phyloP scores from a whole-genome alignment of 2,888 invertebrate species.

The Cryptosula pallasiana region DNA sequence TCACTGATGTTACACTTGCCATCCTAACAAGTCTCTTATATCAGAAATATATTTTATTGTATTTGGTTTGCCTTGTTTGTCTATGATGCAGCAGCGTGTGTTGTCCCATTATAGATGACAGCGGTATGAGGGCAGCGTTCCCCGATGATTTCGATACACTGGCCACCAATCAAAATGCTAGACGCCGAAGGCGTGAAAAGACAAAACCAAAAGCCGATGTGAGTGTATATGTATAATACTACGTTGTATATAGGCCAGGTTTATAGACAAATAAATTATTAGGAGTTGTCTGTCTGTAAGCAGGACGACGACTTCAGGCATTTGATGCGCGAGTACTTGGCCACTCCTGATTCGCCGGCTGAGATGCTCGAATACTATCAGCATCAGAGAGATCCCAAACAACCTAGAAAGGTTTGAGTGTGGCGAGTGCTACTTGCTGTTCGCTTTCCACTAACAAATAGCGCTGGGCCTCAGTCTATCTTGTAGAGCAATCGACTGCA shows the following conservation, averaged over 20 bases:
- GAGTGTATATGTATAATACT: no score
- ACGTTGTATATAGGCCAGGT: no score
- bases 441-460: not conserved
- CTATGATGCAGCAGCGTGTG: no score
- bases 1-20: no score
- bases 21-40: no score
- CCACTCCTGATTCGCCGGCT: not conserved
- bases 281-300: not conserved
- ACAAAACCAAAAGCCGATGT: not conserved
- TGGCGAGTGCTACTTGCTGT: not conserved
- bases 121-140: conserved; percentile 16
- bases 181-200: not conserved
- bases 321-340: conserved; percentile 8
- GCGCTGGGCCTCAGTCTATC: no score
- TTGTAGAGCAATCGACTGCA: no score
- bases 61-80: no score
- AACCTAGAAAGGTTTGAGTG: conserved; percentile 13
- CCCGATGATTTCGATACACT: conserved; percentile 21
- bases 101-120: not conserved
- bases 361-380: conserved; percentile 2
- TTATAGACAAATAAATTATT: no score
- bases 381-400: not conserved
- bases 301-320: conserved; percentile 12
- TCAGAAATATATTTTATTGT: no score
- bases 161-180: conserved; percentile 18